phyloP scores from a whole-genome alignment of 2,113 vertebrate genomes.

The Myanophis thanlyinensis region DNA sequence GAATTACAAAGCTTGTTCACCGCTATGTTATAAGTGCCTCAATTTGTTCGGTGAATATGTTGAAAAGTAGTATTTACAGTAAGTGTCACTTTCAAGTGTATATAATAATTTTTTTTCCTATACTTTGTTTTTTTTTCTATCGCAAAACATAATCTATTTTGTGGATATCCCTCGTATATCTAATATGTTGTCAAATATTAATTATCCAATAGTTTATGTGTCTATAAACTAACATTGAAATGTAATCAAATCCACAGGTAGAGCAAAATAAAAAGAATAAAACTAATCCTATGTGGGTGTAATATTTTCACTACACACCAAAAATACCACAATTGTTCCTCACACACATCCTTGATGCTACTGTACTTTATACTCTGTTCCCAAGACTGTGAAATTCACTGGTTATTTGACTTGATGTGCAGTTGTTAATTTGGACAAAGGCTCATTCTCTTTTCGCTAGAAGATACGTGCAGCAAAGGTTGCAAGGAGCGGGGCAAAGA shows the following conservation, averaged over 20 bases:
- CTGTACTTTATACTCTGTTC: neutral
- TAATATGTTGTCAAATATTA: neutral
- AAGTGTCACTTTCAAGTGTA: no score
- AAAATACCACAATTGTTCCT: neutral
- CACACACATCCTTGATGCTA: neutral
- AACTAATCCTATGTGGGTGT: neutral
- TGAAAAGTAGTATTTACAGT: no score
- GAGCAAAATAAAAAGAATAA: neutral
- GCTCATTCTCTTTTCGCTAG: neutral
- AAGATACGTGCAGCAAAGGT: neutral
- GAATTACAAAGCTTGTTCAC: no score
- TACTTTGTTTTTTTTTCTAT: no score
- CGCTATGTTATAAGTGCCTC: no score
- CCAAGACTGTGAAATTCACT: neutral
- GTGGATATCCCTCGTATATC: no score
- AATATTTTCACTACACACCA: neutral
- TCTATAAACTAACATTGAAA: neutral
- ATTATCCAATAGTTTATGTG: neutral
- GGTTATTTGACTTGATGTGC: neutral
- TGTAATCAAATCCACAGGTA: neutral
- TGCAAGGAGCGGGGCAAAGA: neutral
- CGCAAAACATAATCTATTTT: no score
- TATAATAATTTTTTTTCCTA: no score
- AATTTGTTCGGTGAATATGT: no score
- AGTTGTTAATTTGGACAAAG: neutral